A percentile compares a stretch with the other conserved stretches of the same genome.
phyloP scores from a whole-genome alignment of 1,140 invertebrate species.

The Bombyx mandarina region DNA sequence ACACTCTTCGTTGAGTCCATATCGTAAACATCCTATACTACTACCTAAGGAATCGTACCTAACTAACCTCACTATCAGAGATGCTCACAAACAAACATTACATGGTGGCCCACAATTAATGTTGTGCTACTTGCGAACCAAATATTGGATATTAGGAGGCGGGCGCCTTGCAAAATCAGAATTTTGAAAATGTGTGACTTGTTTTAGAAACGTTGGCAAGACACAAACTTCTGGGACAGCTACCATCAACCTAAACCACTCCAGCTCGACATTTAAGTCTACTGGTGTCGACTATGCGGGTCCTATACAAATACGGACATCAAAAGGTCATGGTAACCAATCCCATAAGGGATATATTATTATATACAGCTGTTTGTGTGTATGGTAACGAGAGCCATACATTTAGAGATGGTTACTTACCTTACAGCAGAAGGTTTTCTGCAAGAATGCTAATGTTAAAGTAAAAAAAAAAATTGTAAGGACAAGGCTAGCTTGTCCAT shows the following conservation, averaged over 20 bases:
- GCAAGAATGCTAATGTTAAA: slow-evolving; percentile 6
- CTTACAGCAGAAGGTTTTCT: slow-evolving; percentile 17
- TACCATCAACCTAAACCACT: slow-evolving; percentile 1
- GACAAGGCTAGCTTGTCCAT: slow-evolving; percentile 1
- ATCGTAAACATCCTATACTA: slow-evolving; percentile 15
- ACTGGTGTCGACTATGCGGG: slow-evolving; percentile 17
- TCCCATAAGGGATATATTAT: slow-evolving; percentile 13
- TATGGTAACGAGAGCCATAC: slow-evolving; percentile 14
- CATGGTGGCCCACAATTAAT: slow-evolving; percentile 13
- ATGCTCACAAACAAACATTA: slow-evolving; percentile 11
- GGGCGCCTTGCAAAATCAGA: slow-evolving; percentile 5
- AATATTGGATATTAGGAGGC: slow-evolving; percentile 5
- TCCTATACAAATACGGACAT: slow-evolving; percentile 16
- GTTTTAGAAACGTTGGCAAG: slow-evolving; percentile 7
- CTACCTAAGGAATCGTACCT: slow-evolving; percentile 10
- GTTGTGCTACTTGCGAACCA: slow-evolving; percentile 6
- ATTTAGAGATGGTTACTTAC: slow-evolving; percentile 15
- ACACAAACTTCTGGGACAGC: slow-evolving; percentile 10
- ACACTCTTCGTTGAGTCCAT: slow-evolving; percentile 5
- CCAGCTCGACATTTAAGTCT: slow-evolving; percentile 9
- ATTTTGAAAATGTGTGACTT: slow-evolving; percentile 11
- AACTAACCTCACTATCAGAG: slow-evolving; percentile 4
- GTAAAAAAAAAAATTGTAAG: background rate
- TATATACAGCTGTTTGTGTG: slow-evolving; percentile 17
- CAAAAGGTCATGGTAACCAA: slow-evolving; percentile 14